Percentiles rank a stretch among this genome's conserved stretches.
These are phyloP conservation scores for Empis stercorea DNA, from an alignment of 2,888 invertebrate genomes.

Conservation along the genomic window DNA sequence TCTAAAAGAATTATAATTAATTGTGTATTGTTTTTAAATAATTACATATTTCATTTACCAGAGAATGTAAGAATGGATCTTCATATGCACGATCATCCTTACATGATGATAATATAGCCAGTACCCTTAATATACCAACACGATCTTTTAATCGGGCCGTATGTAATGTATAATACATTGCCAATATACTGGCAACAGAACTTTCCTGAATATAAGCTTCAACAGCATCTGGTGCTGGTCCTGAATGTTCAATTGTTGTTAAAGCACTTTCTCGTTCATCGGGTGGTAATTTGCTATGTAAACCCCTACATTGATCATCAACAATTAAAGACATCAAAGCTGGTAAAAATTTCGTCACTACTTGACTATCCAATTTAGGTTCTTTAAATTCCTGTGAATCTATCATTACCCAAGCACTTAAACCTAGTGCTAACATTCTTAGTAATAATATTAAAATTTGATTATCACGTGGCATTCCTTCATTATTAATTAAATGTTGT, in stretches of 20 bases:
- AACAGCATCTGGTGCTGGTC: slow-evolving; percentile 85
- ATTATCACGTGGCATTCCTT: slow-evolving; percentile 82
- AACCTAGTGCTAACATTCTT: slow-evolving; percentile 82
- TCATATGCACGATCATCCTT: slow-evolving; percentile 88
- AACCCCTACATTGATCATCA: slow-evolving; percentile 68
- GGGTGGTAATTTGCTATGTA: slow-evolving; percentile 76
- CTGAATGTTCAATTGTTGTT: slow-evolving; percentile 86
- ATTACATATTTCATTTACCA: slow-evolving; percentile 40
- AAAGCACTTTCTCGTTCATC: slow-evolving; percentile 89
- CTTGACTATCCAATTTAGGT: slow-evolving; percentile 83
- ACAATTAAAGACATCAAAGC: slow-evolving; percentile 89
- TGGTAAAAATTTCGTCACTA: slow-evolving; percentile 89
- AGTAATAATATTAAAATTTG: slow-evolving; percentile 76
- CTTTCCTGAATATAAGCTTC: slow-evolving; percentile 86
- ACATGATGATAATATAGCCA: slow-evolving; percentile 83
- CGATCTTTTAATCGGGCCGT: slow-evolving; percentile 71
- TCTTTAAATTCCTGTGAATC: slow-evolving; percentile 92
- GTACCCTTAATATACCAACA: slow-evolving; percentile 66
- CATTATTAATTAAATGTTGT: slow-evolving; percentile 78
- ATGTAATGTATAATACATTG: slow-evolving; percentile 90
- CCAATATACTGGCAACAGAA: slow-evolving; percentile 79
- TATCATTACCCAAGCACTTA: slow-evolving; percentile 95
- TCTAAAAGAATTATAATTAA: slow-evolving; percentile 17
- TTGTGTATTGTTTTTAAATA: neutral
- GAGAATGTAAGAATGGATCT: slow-evolving; percentile 86